A percentile compares a stretch with the other conserved stretches of the same genome.
These are phyloP conservation scores for Microtus ochrogaster DNA, from an alignment of 2,113 vertebrate species.

Conservation along the genomic window DNA sequence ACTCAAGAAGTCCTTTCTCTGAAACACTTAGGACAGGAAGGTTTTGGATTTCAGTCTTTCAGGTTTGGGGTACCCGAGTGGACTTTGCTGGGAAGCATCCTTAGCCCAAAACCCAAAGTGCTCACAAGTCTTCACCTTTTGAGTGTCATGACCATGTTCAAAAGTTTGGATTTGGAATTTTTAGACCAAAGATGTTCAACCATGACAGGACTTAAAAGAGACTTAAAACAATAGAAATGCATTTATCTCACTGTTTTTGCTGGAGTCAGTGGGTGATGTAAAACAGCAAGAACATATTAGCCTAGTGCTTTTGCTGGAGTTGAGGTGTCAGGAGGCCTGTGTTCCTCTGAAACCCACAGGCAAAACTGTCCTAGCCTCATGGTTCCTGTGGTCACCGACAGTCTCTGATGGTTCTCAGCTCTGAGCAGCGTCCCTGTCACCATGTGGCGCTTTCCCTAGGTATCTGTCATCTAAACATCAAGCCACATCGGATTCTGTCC, in stretches of 20 bases:
- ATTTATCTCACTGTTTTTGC: not conserved
- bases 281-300: not conserved
- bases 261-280: not conserved
- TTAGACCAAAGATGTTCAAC: not conserved
- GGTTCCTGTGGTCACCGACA: not conserved
- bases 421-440: rapidly evolving
- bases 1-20: not conserved
- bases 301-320: not conserved
- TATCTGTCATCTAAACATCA: not conserved
- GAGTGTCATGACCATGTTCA: not conserved
- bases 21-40: not conserved
- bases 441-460: not conserved
- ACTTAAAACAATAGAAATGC: not conserved
- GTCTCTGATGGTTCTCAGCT: not conserved
- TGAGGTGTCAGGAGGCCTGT: not conserved
- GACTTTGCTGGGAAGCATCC: not conserved
- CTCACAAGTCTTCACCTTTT: not conserved
- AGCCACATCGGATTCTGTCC: not conserved
- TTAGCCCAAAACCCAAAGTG: not conserved
- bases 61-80: not conserved
- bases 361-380: not conserved
- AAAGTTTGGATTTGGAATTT: not conserved
- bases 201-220: not conserved
- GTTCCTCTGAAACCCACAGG: not conserved
- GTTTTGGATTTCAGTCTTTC: not conserved